Evolutionary conservation across 2,888 invertebrate species (phyloP).

Genomic region (Bibio marci): DNA sequence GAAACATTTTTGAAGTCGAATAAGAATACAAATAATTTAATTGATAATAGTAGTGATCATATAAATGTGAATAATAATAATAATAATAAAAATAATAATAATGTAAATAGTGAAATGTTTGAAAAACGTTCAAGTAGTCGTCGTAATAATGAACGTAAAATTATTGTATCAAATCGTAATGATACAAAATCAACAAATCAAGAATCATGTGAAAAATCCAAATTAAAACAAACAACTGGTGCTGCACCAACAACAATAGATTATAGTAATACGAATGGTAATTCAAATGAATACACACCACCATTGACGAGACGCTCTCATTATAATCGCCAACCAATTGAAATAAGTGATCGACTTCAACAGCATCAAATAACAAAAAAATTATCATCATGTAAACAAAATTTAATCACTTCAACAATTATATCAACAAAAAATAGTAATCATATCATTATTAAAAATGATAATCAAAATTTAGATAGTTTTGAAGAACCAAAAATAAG

Average conservation of each 20-base stretch:
- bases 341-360: not conserved
- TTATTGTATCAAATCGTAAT: no score
- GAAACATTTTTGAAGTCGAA: conserved; percentile 47
- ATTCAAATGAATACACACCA: conserved; percentile 1
- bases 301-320: conserved; percentile 4
- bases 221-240: no score
- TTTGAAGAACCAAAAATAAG: not conserved
- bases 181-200: no score
- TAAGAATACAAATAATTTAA: conserved; percentile 11
- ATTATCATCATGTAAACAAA: not conserved
- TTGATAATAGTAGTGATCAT: not conserved
- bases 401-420: not conserved
- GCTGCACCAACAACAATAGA: no score
- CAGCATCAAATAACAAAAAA: not conserved
- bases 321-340: not conserved
- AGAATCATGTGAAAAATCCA: no score
- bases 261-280: no score
- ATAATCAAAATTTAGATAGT: no score
- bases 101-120: not conserved
- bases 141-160: no score
- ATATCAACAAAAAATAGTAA: no score
- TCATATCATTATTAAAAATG: no score
- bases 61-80: not conserved
- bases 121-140: conserved; percentile 26
- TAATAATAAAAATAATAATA: not conserved